Base-by-base conservation (phyloP, 2,797 vertebrate genomes). In the Oceanodroma leucorhoa region DNA sequence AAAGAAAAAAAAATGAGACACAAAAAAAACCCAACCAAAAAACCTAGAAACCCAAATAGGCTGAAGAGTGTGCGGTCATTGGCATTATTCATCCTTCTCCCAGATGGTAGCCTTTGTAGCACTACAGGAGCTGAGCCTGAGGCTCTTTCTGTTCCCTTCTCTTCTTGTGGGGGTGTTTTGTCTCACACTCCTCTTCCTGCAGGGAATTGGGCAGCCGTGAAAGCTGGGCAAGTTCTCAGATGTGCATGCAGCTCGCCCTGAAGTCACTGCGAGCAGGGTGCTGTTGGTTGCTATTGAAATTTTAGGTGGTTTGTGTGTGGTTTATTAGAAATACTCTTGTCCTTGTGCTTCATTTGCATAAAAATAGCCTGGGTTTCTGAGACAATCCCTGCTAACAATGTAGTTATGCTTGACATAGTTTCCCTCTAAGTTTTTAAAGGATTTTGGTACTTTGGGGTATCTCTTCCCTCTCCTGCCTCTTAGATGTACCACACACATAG, bases 401-500 rank as follows among this genome's bases (percentile, higher is more conserved):
- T 53, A 40, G 23, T 58, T 86, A 34, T 36, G 20, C 27, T 83
- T 67, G 41, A 40, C 19, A 9, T 41, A n/a, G 21, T 26, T 78
- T 54, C 18, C 14, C 7, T 30, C 24, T 43, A 54, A 34, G 29
- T 43, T 70, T 75, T 51, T 29, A 72, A 54, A 70, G n/a, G 15
- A 29, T 45, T 72, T 78, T 60, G 9, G 2, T 78, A 27, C 21
- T 70, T 53, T 3, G 12, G 5, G 3, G 10, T 61, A 3, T 48
- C 18, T 73, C 60, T 91, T 64, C 29, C 5, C 6, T 76, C 10
- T 77, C 24, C 34, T 54, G 8, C 15, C 24, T 65, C 9, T 34
- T 14, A 34, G 30, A 30, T 36, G 3, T 65, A 61, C 18, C 1
- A 1, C 6, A n/a, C 3, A 1, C 13, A 12, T 38, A 23, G 23